phyloP scores from a whole-genome alignment of 1,140 invertebrate species.

The Trichonephila clavata region DNA sequence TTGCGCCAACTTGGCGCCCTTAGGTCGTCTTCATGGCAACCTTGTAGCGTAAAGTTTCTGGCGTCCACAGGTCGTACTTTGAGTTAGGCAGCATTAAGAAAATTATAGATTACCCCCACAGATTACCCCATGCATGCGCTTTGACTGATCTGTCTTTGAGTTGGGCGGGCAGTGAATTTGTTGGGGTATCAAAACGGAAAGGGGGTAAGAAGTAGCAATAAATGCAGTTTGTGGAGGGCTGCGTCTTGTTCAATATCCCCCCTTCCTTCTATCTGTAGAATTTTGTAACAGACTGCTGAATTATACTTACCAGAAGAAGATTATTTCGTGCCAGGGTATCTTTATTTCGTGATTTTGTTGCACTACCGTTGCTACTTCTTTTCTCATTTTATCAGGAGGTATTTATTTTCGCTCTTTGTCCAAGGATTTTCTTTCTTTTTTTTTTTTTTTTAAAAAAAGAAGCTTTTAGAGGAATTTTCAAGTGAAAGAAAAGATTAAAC shows the following conservation, averaged over 20 bases:
- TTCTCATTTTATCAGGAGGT: not conserved
- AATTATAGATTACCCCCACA: slow-evolving; percentile 75
- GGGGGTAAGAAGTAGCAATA: slow-evolving; percentile 51
- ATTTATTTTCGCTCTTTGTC: not conserved
- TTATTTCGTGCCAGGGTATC: slow-evolving; percentile 56
- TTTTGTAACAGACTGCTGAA: slow-evolving; percentile 60
- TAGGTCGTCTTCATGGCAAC: slow-evolving; percentile 34
- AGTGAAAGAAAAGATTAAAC: too few species aligned
- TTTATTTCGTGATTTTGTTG: slow-evolving; percentile 40
- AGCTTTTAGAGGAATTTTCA: too few species aligned
- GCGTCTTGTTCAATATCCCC: slow-evolving; percentile 4
- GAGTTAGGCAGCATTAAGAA: slow-evolving; percentile 71
- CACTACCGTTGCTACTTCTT: slow-evolving; percentile 57
- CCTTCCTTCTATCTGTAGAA: slow-evolving; percentile 8
- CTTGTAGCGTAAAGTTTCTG: slow-evolving; percentile 52
- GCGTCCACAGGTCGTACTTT: slow-evolving; percentile 74
- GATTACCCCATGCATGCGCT: slow-evolving; percentile 76
- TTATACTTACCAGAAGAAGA: slow-evolving; percentile 37
- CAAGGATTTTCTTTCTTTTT: not conserved
- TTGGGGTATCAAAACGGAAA: slow-evolving; percentile 69
- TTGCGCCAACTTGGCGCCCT: slow-evolving; percentile 50
- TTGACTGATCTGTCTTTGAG: slow-evolving; percentile 75
- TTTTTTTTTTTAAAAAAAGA: not conserved
- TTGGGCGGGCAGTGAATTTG: slow-evolving; percentile 68
- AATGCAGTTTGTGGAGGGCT: slow-evolving; percentile 15